phyloP scores from a whole-genome alignment of 2,113 vertebrate species.

The Clupea harengus region DNA sequence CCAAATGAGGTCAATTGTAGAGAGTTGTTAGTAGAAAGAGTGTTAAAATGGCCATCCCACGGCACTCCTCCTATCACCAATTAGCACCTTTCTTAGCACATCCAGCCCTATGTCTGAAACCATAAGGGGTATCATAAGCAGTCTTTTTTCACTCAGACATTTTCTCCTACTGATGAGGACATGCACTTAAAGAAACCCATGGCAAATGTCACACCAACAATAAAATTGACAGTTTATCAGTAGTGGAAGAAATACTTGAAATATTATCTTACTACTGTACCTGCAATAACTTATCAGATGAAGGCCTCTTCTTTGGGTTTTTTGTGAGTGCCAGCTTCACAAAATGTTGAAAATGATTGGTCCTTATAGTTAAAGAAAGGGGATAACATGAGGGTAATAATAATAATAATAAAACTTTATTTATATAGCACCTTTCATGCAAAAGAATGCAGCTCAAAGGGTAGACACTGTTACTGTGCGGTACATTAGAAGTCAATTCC shows the following conservation, averaged over 20 bases:
- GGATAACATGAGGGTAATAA: not conserved
- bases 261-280: slow-evolving; percentile 52
- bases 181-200: not conserved
- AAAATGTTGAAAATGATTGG: slow-evolving; percentile 85
- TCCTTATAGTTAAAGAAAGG: slow-evolving; percentile 60
- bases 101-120: too few relatives aligned
- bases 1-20: too few relatives aligned
- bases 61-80: too few relatives aligned
- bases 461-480: not conserved
- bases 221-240: not conserved
- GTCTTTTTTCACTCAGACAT: too few relatives aligned
- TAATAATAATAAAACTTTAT: too few relatives aligned
- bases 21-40: too few relatives aligned
- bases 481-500: not conserved
- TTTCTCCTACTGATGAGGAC: not conserved
- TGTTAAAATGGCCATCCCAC: too few relatives aligned
- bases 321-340: slow-evolving; percentile 87
- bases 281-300: slow-evolving; percentile 83
- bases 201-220: not conserved
- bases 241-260: too few relatives aligned
- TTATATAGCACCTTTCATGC: too few relatives aligned
- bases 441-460: too few relatives aligned
- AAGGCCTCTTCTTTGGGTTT: slow-evolving; percentile 84
- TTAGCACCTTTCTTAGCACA: too few relatives aligned
- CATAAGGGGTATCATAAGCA: too few relatives aligned